Base-by-base conservation (phyloP, 2,797 vertebrate species). In the Corythornis leucogaster region DNA sequence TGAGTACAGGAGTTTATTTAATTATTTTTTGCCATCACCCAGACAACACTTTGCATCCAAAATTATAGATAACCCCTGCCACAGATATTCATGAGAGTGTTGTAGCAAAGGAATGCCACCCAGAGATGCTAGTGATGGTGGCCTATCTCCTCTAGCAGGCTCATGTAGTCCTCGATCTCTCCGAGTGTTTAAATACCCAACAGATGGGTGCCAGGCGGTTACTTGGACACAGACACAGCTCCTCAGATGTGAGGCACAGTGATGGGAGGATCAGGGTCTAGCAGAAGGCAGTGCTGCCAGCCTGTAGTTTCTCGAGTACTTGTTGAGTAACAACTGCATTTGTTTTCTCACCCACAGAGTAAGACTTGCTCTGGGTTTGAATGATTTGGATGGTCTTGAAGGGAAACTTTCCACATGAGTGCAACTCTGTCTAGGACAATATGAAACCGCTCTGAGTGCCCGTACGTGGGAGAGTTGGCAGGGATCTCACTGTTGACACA, bases 381-480 rank as follows among this genome's bases (percentile, higher is more conserved):
- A 61, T 76, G 22, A 5, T 75, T 93, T 67, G 64, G 59, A 43
- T 74, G 68, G 77, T 40, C 38, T 59, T 45, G 30, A 76, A 94
- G 69, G 53, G 71, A 70, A 91, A 63, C 55, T 94, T 94, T 86
- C 86, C 51, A 62, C 45, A 38, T 87, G 62, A 93, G 91, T 67
- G 53, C 88, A 90, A 69, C 4, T 5, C 57, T 79, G 55, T 87
- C 83, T 91, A 89, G 83, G 87, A 88, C 55, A 57, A 91, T 73
- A 15, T 66, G 68, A 85, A 95, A 87, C 22, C 63, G 59, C 66
- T 80, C 68, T 3, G 70, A 94, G 78, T 90, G 78, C 57, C 59
- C 70, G 76, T 80, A 78, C 75, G 89, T 90, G 76, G 95, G 94
- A 89, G 91, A 86, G 30, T 40, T 95, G 94, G 79, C 89, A 94